phyloP scores from a whole-genome alignment of 2,797 vertebrate genomes.

The Argentina silus region DNA sequence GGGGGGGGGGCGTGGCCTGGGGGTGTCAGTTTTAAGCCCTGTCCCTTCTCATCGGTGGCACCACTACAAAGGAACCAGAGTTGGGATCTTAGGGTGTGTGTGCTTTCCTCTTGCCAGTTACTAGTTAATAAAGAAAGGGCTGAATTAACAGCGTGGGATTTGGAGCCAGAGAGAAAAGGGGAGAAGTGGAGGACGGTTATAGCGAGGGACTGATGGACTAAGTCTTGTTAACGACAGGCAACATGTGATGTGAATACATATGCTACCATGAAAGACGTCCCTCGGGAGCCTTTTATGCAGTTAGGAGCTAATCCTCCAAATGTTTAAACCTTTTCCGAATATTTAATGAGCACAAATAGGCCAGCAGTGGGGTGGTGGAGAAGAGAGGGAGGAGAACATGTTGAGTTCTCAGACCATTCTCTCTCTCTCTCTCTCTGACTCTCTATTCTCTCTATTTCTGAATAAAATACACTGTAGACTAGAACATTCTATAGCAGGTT shows the following conservation, averaged over 20 bases:
- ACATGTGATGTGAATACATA: not conserved
- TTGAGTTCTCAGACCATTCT: not conserved
- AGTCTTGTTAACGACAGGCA: not conserved
- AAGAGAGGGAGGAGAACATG: not conserved
- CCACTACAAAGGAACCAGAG: not conserved
- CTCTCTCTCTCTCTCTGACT: not conserved
- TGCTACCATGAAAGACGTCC: constrained; percentile 4
- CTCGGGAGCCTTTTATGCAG: constrained; percentile 4
- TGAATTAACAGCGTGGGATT: constrained; percentile 25
- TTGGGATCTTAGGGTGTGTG: not conserved
- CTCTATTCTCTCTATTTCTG: no score
- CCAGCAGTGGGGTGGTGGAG: constrained; percentile 11
- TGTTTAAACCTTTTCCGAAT: constrained; percentile 60
- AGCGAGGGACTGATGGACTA: not conserved
- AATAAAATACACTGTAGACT: not conserved
- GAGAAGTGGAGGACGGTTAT: not conserved
- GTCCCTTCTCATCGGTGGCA: not conserved
- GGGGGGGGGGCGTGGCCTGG: constrained; percentile 17
- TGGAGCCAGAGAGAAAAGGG: not conserved
- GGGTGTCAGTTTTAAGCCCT: constrained; percentile 22
- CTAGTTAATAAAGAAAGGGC: not conserved
- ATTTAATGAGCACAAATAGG: constrained; percentile 65
- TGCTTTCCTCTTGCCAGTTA: not conserved
- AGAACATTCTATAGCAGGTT: no score
- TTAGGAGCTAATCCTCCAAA: constrained; percentile 48